phyloP scores from a whole-genome alignment of 2,113 vertebrate genomes.

The Theropithecus gelada region DNA sequence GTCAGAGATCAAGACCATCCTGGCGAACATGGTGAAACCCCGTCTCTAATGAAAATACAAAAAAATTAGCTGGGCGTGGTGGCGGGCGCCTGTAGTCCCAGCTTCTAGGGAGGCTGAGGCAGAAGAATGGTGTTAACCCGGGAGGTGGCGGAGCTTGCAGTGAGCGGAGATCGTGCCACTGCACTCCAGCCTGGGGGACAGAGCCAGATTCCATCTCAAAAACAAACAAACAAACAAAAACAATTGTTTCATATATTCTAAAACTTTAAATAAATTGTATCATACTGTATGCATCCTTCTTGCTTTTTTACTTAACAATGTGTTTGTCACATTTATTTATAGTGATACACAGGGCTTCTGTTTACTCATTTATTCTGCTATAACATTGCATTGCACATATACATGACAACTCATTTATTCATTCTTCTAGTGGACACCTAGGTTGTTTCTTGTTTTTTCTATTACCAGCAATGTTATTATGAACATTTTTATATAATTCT shows the following conservation, averaged over 20 bases:
- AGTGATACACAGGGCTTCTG: neutral
- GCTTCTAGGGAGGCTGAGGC: too few species aligned
- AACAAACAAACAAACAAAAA: too few species aligned
- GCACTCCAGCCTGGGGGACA: too few species aligned
- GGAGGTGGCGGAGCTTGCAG: too few species aligned
- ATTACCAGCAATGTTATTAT: neutral
- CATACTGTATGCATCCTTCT: neutral
- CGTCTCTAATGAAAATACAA: too few species aligned
- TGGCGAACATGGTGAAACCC: too few species aligned
- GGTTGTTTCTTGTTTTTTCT: neutral
- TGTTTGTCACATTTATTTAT: neutral
- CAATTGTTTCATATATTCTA: neutral
- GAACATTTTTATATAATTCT: neutral
- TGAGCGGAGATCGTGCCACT: too few species aligned
- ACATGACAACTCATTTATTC: neutral
- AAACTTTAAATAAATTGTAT: conserved; percentile 24
- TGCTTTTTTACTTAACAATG: neutral
- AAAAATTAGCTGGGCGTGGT: too few species aligned
- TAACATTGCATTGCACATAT: neutral
- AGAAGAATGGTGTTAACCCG: too few species aligned
- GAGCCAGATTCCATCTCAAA: too few species aligned
- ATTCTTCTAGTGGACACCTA: neutral
- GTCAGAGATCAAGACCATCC: too few species aligned
- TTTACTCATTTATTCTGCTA: neutral
- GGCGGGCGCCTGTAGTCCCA: too few species aligned